Percentiles rank a stretch among this genome's conserved stretches.
Conservation (phyloP, 2,797 vertebrate genomes). For the Manis pentadactyla region DNA sequence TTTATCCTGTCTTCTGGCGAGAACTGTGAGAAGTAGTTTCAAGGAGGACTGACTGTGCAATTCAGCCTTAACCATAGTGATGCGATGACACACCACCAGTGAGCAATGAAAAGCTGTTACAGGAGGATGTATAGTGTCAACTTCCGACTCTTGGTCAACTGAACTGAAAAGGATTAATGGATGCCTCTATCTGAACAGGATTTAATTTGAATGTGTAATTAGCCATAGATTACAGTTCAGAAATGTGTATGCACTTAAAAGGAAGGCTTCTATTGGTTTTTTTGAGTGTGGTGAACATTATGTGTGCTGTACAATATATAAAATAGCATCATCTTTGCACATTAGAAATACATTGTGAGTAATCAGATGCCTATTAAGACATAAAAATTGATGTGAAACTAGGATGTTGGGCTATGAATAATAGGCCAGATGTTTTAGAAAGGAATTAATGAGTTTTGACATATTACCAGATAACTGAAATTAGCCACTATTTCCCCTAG, state of each 20-base stretch:
- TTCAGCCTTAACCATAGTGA: background rate
- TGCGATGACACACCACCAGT: background rate
- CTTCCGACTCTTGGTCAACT: conserved; percentile 20
- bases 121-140: background rate
- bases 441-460: conserved; percentile 55
- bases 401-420: background rate
- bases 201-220: conserved; percentile 73
- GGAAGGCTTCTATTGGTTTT: conserved; percentile 61
- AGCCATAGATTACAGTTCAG: conserved; percentile 56
- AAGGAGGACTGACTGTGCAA: background rate
- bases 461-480: conserved; percentile 63
- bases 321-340: conserved; percentile 50
- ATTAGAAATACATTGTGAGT: conserved; percentile 55
- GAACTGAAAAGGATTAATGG: conserved; percentile 66
- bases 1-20: conserved; percentile 30
- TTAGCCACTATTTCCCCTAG: conserved; percentile 8
- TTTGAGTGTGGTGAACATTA: conserved; percentile 52
- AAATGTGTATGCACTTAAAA: conserved; percentile 50
- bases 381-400: conserved; percentile 26
- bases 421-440: conserved; percentile 69
- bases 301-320: conserved; percentile 23
- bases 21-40: conserved; percentile 30
- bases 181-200: conserved; percentile 44
- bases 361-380: conserved; percentile 73
- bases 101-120: conserved; percentile 6